Evolutionary conservation across 2,797 vertebrate species (phyloP).

Genomic region (Catostomus latipinnis): DNA sequence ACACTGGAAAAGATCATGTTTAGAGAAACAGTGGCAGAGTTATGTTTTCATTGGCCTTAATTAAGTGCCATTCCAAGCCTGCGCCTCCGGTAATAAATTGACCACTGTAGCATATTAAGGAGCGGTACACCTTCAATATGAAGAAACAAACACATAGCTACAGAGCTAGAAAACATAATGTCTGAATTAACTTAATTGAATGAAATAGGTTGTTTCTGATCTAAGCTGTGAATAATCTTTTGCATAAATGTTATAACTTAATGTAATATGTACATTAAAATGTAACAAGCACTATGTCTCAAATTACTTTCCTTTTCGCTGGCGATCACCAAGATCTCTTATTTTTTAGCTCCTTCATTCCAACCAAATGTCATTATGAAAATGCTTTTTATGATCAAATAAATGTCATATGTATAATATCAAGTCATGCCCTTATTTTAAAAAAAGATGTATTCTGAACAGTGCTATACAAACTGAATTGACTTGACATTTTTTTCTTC

Average conservation of each 20-base stretch:
- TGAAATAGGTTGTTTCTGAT: not conserved
- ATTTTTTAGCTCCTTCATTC: not conserved
- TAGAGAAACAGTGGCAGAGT: constrained; percentile 32
- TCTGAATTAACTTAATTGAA: not conserved
- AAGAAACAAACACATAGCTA: not conserved
- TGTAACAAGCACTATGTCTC: too few species aligned
- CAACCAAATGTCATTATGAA: not conserved
- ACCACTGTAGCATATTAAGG: constrained; percentile 22
- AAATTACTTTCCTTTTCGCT: not conserved
- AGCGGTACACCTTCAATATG: constrained; percentile 5
- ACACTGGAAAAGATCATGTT: constrained; percentile 20
- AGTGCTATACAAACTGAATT: too few species aligned
- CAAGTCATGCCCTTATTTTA: too few species aligned
- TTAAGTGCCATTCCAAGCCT: constrained; percentile 21
- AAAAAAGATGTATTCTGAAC: too few species aligned
- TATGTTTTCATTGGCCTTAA: constrained; percentile 46
- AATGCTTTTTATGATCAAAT: not conserved
- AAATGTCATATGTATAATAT: too few species aligned
- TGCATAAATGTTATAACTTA: too few species aligned
- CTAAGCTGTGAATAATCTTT: not conserved
- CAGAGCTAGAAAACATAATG: constrained; percentile 5
- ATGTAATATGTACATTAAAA: too few species aligned
- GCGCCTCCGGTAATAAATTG: constrained; percentile 37
- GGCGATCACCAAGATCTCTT: not conserved
- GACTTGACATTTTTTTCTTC: too few species aligned